Percentiles rank a stretch among this genome's conserved stretches.
Conservation (phyloP, 30 jellyfish, hydroid and myxozoan genomes). For the Aurelia coerulea region DNA sequence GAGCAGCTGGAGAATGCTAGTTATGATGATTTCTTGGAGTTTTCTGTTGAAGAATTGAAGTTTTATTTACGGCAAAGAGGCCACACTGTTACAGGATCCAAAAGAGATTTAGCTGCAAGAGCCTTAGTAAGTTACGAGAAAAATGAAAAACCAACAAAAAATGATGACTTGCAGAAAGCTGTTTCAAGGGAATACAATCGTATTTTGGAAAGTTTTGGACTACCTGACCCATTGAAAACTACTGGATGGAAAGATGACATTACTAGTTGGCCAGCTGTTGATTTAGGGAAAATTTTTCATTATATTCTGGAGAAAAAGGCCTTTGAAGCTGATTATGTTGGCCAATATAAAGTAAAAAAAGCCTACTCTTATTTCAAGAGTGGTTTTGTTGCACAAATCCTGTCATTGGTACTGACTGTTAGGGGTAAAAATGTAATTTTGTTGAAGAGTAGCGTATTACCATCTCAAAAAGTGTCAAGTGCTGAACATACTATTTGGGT, state of each 20-base stretch:
- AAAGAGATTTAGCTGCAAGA: constrained; percentile 1
- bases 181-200: not conserved
- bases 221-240: not conserved
- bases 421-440: constrained; percentile 14
- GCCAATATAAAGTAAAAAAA: constrained; percentile 70
- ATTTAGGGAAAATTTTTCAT: constrained; percentile 52
- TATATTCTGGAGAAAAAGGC: constrained; percentile 14
- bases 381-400: constrained; percentile 63
- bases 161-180: not conserved
- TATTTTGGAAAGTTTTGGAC: not conserved
- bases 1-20: too few species aligned
- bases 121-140: not conserved
- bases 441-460: constrained; percentile 7
- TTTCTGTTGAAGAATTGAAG: constrained; percentile 5
- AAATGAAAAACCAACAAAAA: not conserved
- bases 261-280: constrained; percentile 45
- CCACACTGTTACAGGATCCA: not conserved
- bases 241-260: constrained; percentile 34
- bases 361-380: constrained; percentile 73
- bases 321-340: constrained; percentile 53
- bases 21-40: not conserved
- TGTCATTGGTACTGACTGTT: not conserved
- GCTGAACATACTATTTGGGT: constrained; percentile 1
- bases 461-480: not conserved
- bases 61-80: not conserved